Percentiles rank a stretch among this genome's conserved stretches.
These are phyloP conservation scores for Synaphobranchus kaupii DNA, from an alignment of 2,797 vertebrate genomes.

Conservation along the genomic window DNA sequence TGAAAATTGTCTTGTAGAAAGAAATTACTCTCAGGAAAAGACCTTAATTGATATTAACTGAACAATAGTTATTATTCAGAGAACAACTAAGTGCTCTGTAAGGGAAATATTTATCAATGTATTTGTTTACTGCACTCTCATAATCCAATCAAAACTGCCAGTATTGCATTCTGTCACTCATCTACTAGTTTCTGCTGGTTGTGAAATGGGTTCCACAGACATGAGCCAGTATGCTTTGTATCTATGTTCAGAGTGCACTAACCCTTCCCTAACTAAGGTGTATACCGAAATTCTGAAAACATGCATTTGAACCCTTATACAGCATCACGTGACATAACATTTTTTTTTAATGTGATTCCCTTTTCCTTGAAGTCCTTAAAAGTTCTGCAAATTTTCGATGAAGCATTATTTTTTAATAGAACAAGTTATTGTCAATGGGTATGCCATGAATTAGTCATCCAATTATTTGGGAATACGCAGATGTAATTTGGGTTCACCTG, in stretches of 20 bases:
- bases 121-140: neutral
- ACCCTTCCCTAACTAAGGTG: constrained; percentile 26
- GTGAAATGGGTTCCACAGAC: constrained; percentile 65
- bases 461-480: neutral
- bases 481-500: constrained; percentile 16
- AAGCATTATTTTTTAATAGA: neutral
- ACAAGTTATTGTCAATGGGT: neutral
- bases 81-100: neutral
- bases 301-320: constrained; percentile 46
- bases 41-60: neutral
- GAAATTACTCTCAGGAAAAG: neutral
- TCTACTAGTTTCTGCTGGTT: constrained; percentile 13
- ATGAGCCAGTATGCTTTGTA: constrained; percentile 49
- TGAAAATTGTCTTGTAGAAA: neutral
- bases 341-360: neutral
- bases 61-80: neutral
- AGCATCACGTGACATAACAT: neutral
- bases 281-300: constrained; percentile 29
- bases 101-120: neutral
- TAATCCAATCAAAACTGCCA: neutral
- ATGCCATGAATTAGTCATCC: neutral
- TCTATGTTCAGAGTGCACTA: constrained; percentile 31
- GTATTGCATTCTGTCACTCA: neutral
- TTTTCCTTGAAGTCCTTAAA: neutral
- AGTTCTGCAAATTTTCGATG: neutral